Evolutionary conservation across 2,888 invertebrate genomes (phyloP).

Genomic region (Gymnosoma rotundatum): DNA sequence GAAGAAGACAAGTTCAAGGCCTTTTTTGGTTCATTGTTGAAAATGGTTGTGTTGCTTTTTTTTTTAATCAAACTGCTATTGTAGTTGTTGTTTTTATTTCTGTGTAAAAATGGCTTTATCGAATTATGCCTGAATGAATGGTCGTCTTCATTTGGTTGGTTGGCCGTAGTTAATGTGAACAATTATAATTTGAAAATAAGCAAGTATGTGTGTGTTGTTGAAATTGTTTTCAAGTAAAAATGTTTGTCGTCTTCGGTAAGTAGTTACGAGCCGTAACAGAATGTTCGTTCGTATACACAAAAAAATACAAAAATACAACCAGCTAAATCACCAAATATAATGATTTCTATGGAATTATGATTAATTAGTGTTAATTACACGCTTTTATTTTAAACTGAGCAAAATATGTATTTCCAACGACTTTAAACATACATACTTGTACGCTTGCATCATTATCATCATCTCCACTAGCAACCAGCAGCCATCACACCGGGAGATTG

Average conservation of each 20-base stretch:
- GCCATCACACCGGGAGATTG: constrained; percentile 1
- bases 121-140: constrained; percentile 24
- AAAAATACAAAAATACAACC: background rate
- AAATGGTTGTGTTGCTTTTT: background rate
- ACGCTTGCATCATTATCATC: constrained; percentile 25
- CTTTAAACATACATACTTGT: constrained; percentile 17
- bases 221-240: background rate
- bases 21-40: constrained; percentile 59
- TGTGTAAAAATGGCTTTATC: constrained; percentile 18
- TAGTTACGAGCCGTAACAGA: background rate
- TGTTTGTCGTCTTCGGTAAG: constrained; percentile 15
- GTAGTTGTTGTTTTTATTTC: background rate
- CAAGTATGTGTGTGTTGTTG: constrained; percentile 43
- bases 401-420: constrained; percentile 19
- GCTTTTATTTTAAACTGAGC: constrained; percentile 70
- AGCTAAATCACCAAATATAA: constrained; percentile 68
- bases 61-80: constrained; percentile 1
- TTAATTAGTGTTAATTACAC: constrained; percentile 80
- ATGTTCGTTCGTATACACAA: background rate
- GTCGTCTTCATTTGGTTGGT: background rate
- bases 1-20: constrained; percentile 69
- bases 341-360: constrained; percentile 74
- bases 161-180: constrained; percentile 56
- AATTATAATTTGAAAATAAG: constrained; percentile 63
- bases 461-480: constrained; percentile 21